phyloP scores from a whole-genome alignment of 2,888 invertebrate species.

The Melanostoma scalare region DNA sequence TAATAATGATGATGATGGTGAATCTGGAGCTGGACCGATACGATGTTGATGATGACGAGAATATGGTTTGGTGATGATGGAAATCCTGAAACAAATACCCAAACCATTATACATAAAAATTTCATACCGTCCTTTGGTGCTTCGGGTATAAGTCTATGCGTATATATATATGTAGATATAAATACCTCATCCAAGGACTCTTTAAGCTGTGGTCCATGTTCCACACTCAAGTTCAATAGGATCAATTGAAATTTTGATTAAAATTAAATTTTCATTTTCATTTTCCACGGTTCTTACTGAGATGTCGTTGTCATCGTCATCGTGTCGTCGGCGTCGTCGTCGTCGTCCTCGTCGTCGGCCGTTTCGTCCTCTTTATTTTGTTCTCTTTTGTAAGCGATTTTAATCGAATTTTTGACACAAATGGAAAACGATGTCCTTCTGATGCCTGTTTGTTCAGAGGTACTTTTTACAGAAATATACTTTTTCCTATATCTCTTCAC shows the following conservation, averaged over 20 bases:
- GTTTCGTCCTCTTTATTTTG: conserved; percentile 14
- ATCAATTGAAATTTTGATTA: conserved; percentile 74
- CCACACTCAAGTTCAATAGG: conserved; percentile 65
- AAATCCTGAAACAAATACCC: conserved; percentile 62
- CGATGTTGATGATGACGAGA: conserved; percentile 26
- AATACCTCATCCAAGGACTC: not conserved
- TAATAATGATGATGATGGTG: conserved; percentile 27
- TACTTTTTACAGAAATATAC: too few species aligned
- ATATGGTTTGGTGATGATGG: conserved; percentile 45
- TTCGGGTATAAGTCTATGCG: not conserved
- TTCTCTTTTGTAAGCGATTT: conserved; percentile 66
- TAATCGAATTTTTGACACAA: conserved; percentile 71
- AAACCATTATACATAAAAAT: not conserved
- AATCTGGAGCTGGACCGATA: conserved; percentile 1
- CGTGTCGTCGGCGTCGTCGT: not conserved
- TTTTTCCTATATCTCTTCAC: too few species aligned
- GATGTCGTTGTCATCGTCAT: not conserved
- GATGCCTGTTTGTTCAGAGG: conserved; percentile 46
- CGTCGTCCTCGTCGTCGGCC: not conserved
- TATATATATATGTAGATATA: conserved; percentile 5
- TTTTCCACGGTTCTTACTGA: conserved; percentile 65
- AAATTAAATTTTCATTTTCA: conserved; percentile 74
- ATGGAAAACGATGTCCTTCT: conserved; percentile 65
- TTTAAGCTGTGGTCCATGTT: conserved; percentile 42
- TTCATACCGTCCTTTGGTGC: conserved; percentile 15